Evolutionary conservation across 2,888 invertebrate genomes (phyloP), one percentile per base, ranked within the genome.

Genomic region (Venusia cambrica): DNA sequence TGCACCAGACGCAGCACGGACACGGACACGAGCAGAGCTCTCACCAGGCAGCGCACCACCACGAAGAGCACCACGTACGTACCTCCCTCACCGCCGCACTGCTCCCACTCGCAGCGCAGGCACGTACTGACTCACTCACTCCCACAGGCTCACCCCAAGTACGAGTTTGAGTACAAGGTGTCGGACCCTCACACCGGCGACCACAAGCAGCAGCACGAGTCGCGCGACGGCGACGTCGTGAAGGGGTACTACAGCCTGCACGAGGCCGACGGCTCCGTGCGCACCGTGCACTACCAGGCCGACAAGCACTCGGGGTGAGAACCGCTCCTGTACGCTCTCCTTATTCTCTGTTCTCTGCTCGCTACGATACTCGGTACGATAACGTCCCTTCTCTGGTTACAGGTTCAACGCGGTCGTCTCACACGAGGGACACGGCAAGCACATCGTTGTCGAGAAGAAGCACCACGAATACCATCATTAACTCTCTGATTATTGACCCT

Each of bases 221-320:
- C 70, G 45, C 77, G 84, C 17, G 84, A 89, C 62, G 91, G 90
- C 2, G 88, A 90, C 53, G 83, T 80, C 12, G 90, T 91, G 27
- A 87, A 88, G 61, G 91, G 91, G 21, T 87, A 89, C 54, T 91
- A 90, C 66, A 46, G 45, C 16, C 40, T 62, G 20, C 51, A 59
- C 5, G 51, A 59, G 35, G 51, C 62, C 14, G 62, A 62, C 11
- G 62, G 62, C 18, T 31, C 50, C 46, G 52, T 76, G 31, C 69
- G 87, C 46, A 75, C 73, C 8, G 89, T 89, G 5, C 74, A 88
- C 51, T 89, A 89, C 64, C 69, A 71, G 53, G 88, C 87, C 24
- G 89, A 88, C 51, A 73, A 87, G 56, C 46, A 53, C 30, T 38
- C 47, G 3, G 51, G 51, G 51, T 51, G 18, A 48, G 48, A 1